A percentile compares a stretch with the other conserved stretches of the same genome.
These are phyloP conservation scores for Hedychridium roseum DNA, from an alignment of 2,888 invertebrate species.

Conservation along the genomic window DNA sequence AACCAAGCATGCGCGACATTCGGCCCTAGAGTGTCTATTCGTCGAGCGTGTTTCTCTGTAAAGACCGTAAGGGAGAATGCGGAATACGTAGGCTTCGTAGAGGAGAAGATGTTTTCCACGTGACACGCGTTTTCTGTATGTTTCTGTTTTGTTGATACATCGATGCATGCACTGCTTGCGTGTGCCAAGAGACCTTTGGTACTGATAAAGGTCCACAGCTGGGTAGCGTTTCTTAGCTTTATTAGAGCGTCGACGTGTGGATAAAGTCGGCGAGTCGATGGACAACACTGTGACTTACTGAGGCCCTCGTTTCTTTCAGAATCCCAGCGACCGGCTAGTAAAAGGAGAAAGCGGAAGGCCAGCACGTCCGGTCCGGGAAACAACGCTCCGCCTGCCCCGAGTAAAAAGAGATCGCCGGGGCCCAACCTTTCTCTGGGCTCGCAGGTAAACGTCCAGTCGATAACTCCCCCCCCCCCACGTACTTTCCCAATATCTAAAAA, in stretches of 20 bases:
- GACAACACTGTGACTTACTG: no score
- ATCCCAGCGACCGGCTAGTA: constrained; percentile 92
- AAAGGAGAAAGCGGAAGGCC: constrained; percentile 95
- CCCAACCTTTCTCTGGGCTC: constrained; percentile 96
- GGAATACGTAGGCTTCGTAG: not conserved
- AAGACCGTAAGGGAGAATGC: constrained; percentile 26
- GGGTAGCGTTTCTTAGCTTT: constrained; percentile 52
- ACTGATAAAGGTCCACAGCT: constrained; percentile 63
- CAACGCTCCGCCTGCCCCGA: constrained; percentile 85
- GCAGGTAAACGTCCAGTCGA: constrained; percentile 69
- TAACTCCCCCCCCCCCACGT: not conserved
- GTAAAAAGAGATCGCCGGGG: constrained; percentile 95
- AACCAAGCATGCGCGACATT: constrained; percentile 43
- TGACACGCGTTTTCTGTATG: constrained; percentile 38
- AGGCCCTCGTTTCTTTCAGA: constrained; percentile 75
- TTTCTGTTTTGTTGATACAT: constrained; percentile 39
- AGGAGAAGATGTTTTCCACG: no score
- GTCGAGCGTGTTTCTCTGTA: constrained; percentile 42
- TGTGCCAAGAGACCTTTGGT: constrained; percentile 61
- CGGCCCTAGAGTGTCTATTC: constrained; percentile 19
- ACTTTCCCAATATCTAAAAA: no score
- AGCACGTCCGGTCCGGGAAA: constrained; percentile 86
- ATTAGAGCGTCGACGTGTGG: constrained; percentile 40
- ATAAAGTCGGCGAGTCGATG: constrained; percentile 12
- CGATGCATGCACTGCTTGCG: constrained; percentile 50